These are phyloP conservation scores for Sinopyrophorus schimmeli DNA, from an alignment of 2,888 invertebrate species.

Conservation along the genomic window DNA sequence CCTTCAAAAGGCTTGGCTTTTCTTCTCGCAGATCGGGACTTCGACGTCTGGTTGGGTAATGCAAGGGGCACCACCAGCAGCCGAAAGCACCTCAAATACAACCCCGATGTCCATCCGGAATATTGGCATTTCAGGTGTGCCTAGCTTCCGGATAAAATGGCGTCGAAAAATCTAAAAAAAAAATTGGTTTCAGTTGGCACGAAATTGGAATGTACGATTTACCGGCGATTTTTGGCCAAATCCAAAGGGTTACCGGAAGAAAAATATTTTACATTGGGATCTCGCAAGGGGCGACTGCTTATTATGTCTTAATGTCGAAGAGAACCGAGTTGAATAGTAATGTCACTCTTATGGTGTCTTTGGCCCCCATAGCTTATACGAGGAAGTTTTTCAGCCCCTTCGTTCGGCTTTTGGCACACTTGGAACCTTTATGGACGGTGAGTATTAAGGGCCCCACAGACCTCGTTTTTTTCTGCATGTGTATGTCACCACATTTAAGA, in stretches of 20 bases:
- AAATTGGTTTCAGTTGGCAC: conserved; percentile 64
- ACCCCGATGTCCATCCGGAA: conserved; percentile 44
- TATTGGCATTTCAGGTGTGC: conserved; percentile 54
- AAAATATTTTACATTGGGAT: conserved; percentile 72
- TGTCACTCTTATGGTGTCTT: conserved; percentile 61
- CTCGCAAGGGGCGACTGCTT: conserved; percentile 66
- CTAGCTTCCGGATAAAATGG: not conserved
- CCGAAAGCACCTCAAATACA: conserved; percentile 53
- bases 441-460: not conserved
- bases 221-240: conserved; percentile 74
- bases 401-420: conserved; percentile 39
- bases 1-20: conserved; percentile 60
- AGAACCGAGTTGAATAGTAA: conserved; percentile 64
- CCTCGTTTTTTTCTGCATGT: not conserved
- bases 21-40: conserved; percentile 55
- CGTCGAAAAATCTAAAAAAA: too few species aligned
- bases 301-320: conserved; percentile 63
- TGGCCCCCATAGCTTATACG: conserved; percentile 66
- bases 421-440: conserved; percentile 16
- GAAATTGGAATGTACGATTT: conserved; percentile 77
- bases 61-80: conserved; percentile 62
- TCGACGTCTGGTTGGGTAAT: conserved; percentile 65
- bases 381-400: conserved; percentile 58
- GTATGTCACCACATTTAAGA: too few species aligned
- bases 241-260: conserved; percentile 59